Percentiles rank a stretch among this genome's conserved stretches.
Evolutionary conservation across 2,888 invertebrate species (phyloP).

Genomic region (Cinara cedri): DNA sequence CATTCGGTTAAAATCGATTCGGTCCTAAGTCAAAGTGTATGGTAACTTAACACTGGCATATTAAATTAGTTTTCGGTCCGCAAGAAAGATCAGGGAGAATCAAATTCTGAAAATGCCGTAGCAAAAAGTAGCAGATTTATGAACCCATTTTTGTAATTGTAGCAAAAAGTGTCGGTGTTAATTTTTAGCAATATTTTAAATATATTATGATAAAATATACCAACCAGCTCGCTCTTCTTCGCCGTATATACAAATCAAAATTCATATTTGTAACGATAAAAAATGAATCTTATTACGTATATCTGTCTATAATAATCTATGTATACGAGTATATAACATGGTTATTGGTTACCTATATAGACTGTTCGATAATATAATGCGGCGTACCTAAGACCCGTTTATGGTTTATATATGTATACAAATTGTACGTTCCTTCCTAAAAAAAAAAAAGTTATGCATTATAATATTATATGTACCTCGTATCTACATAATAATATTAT

Average conservation of each 20-base stretch:
- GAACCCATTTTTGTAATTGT: too few species aligned
- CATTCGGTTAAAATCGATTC: too few species aligned
- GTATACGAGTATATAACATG: background rate
- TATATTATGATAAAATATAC: too few species aligned
- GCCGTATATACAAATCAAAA: background rate
- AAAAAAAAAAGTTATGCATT: background rate
- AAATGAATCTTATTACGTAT: background rate
- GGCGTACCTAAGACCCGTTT: slow-evolving; percentile 3
- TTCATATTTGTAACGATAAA: background rate
- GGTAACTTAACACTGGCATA: too few species aligned
- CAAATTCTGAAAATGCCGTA: too few species aligned
- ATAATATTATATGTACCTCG: background rate
- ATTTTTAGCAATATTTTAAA: too few species aligned
- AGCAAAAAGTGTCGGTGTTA: too few species aligned
- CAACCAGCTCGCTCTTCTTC: background rate
- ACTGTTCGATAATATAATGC: slow-evolving; percentile 30
- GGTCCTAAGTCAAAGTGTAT: too few species aligned
- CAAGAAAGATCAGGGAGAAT: too few species aligned
- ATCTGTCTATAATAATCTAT: too few species aligned
- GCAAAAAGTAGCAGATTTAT: too few species aligned
- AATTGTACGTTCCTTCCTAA: slow-evolving; percentile 10
- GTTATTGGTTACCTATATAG: slow-evolving; percentile 20
- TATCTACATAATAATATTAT: background rate
- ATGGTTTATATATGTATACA: background rate
- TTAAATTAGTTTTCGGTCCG: too few species aligned